Conservation (phyloP, 2,113 vertebrate genomes). For the Spheniscus mendiculus region DNA sequence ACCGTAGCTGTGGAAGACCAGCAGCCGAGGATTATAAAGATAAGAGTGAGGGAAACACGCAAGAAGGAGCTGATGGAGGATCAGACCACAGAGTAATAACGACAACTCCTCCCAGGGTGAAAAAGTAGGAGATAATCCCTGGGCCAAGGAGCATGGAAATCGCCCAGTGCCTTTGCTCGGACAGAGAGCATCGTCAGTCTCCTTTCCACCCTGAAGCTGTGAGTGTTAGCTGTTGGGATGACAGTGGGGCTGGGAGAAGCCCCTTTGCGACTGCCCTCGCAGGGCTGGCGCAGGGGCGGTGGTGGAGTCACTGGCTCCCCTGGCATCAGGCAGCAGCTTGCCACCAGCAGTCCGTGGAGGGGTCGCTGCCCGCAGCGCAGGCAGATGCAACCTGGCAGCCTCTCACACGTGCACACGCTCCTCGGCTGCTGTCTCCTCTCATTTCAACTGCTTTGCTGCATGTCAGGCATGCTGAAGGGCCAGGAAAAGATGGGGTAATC, state of each 20-base stretch:
- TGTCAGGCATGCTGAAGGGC: fast-evolving
- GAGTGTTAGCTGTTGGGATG: fast-evolving
- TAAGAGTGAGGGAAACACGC: background rate
- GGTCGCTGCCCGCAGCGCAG: background rate
- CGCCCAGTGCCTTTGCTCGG: fast-evolving
- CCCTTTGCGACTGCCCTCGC: background rate
- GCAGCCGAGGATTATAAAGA: background rate
- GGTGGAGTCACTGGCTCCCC: background rate
- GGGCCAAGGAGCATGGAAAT: background rate
- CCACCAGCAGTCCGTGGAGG: fast-evolving
- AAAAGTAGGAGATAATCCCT: background rate
- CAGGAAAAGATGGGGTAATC: background rate
- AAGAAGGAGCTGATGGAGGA: background rate
- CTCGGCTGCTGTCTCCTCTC: background rate
- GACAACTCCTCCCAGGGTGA: background rate
- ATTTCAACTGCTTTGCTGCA: background rate
- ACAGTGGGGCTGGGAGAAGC: background rate
- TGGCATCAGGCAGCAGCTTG: background rate
- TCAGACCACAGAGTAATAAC: background rate
- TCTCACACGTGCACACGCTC: fast-evolving
- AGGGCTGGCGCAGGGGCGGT: fast-evolving
- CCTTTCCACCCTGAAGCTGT: background rate
- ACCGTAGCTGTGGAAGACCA: background rate
- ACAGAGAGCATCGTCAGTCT: background rate
- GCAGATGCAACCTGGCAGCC: background rate